Evolutionary conservation across 2,888 invertebrate species (phyloP).

Genomic region (Liopterus haemorrhoidalis): DNA sequence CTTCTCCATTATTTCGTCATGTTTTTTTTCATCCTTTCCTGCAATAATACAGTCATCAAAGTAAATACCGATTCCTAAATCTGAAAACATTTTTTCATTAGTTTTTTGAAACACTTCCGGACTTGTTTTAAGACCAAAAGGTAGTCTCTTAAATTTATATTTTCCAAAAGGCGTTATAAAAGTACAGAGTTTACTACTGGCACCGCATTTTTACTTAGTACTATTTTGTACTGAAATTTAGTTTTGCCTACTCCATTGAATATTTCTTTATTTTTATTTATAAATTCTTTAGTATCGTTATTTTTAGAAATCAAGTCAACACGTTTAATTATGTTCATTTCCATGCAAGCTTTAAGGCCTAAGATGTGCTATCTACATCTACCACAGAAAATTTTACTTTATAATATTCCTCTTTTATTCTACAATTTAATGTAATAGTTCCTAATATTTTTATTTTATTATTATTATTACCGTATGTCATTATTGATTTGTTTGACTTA

Average conservation of each 20-base stretch:
- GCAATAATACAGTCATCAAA: conserved; percentile 33
- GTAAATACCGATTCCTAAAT: conserved; percentile 30
- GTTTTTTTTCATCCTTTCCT: conserved; percentile 27
- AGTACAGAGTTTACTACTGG: conserved; percentile 22
- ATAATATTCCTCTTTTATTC: too few species aligned
- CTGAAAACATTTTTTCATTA: conserved; percentile 28
- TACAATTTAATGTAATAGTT: too few species aligned
- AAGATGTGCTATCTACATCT: conserved; percentile 17
- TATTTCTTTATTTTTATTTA: conserved; percentile 20
- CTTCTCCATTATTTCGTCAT: conserved; percentile 28
- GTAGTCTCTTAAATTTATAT: conserved; percentile 26
- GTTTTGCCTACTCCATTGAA: conserved; percentile 12
- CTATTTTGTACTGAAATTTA: conserved; percentile 19
- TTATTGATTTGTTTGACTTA: too few species aligned
- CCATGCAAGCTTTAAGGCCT: conserved; percentile 20
- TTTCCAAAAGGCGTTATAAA: conserved; percentile 31
- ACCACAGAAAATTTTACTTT: conserved; percentile 23
- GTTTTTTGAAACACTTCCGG: conserved; percentile 31
- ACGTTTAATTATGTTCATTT: conserved; percentile 20
- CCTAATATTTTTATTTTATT: too few species aligned
- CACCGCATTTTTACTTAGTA: too few species aligned
- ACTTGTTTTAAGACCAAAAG: conserved; percentile 24
- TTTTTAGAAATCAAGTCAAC: too few species aligned
- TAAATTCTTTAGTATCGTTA: conserved; percentile 15
- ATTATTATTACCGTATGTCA: too few species aligned